These are phyloP conservation scores for Pseudochromis fuscus DNA, from an alignment of 2,797 vertebrate species.

Conservation along the genomic window DNA sequence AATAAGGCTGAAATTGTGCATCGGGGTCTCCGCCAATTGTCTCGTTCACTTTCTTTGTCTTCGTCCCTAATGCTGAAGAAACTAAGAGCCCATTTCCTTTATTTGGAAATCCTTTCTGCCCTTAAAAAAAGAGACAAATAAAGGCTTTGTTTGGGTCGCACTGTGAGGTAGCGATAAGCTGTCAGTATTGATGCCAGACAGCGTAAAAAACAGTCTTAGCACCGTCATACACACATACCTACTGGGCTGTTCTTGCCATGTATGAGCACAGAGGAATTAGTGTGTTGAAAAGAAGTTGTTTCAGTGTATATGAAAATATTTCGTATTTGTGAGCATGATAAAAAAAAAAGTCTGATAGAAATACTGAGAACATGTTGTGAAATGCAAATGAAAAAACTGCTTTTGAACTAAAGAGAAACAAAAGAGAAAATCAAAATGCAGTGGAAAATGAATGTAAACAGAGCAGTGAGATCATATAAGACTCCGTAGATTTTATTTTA, in stretches of 20 bases:
- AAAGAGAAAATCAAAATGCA: background rate
- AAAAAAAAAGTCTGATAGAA: background rate
- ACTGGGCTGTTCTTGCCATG: slow-evolving; percentile 21
- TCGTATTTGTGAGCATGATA: background rate
- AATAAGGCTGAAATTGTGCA: slow-evolving; percentile 81
- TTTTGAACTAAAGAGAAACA: background rate
- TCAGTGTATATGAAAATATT: slow-evolving; percentile 14
- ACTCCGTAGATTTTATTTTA: no score
- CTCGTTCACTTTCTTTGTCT: slow-evolving; percentile 72
- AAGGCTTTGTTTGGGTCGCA: slow-evolving; percentile 73
- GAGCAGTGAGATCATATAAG: no score
- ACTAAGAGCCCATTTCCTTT: slow-evolving; percentile 72
- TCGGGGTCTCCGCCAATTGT: slow-evolving; percentile 74
- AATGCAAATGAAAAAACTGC: background rate
- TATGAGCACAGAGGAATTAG: slow-evolving; percentile 32
- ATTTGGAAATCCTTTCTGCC: slow-evolving; percentile 68
- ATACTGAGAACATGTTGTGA: background rate
- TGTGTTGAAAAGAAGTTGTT: slow-evolving; percentile 35
- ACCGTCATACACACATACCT: slow-evolving; percentile 60
- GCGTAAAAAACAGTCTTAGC: slow-evolving; percentile 59
- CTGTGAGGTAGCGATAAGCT: slow-evolving; percentile 80
- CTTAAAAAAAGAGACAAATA: slow-evolving; percentile 69
- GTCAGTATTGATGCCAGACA: slow-evolving; percentile 77
- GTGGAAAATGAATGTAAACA: no score
- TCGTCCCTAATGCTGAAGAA: slow-evolving; percentile 66